Evolutionary conservation across 2,797 vertebrate genomes (phyloP).

Genomic region (Gymnodraco acuticeps): DNA sequence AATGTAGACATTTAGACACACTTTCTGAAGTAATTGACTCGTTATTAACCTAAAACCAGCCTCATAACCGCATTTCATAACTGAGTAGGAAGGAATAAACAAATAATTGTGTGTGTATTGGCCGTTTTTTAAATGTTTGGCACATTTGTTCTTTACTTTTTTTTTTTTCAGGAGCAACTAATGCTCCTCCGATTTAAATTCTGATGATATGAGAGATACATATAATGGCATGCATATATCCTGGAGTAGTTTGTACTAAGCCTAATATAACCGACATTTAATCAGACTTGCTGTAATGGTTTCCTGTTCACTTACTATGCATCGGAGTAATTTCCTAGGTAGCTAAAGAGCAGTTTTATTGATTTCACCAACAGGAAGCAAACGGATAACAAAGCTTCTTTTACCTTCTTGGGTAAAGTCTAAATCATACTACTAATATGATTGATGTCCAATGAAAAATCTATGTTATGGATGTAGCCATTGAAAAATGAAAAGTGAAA

Average conservation of each 20-base stretch:
- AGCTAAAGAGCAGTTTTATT: constrained; percentile 55
- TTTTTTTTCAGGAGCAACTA: not conserved
- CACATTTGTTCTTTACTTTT: not conserved
- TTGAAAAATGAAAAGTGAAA: not conserved
- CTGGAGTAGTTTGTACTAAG: constrained; percentile 14
- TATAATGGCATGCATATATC: not conserved
- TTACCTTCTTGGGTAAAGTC: not conserved
- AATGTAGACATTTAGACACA: too few relatives aligned
- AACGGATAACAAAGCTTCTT: constrained; percentile 3
- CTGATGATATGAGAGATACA: constrained; percentile 6
- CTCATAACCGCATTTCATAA: too few relatives aligned
- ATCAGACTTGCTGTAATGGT: constrained; percentile 50
- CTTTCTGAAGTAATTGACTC: too few relatives aligned
- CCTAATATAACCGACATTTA: constrained; percentile 48
- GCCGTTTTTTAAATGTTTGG: too few relatives aligned
- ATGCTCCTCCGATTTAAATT: not conserved
- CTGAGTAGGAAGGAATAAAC: too few relatives aligned
- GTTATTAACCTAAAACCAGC: too few relatives aligned
- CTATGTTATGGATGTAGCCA: not conserved
- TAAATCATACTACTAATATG: not conserved
- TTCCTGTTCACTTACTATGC: constrained; percentile 62
- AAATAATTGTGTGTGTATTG: too few relatives aligned
- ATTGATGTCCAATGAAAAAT: not conserved
- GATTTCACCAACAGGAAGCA: constrained; percentile 56
- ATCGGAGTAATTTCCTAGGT: constrained; percentile 33